phyloP scores from a whole-genome alignment of 2,888 invertebrate genomes.

The Macrophya annulata region DNA sequence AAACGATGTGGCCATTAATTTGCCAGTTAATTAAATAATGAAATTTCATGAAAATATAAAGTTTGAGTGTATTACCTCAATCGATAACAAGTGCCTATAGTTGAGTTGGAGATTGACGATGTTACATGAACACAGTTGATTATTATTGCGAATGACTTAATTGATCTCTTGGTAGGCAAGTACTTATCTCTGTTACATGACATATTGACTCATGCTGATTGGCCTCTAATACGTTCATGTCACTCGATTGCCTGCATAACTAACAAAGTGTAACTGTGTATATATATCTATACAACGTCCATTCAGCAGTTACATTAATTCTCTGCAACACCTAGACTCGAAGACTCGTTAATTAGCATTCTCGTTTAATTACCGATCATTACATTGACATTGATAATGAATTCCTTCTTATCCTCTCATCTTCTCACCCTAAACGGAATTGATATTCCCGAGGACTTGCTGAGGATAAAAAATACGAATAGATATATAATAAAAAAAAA shows the following conservation, averaged over 20 bases:
- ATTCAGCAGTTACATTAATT: slow-evolving; percentile 3
- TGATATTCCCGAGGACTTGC: not conserved
- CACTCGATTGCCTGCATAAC: not conserved
- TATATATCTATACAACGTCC: not conserved
- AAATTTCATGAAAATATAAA: no score
- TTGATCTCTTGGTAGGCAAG: not conserved
- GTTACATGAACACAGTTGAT: not conserved
- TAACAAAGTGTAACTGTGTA: slow-evolving; percentile 8
- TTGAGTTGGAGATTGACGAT: not conserved
- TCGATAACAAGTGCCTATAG: not conserved
- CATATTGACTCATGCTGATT: slow-evolving; percentile 38
- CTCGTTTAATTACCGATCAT: slow-evolving; percentile 38
- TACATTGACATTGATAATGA: not conserved
- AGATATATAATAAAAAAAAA: not conserved
- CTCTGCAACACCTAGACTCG: slow-evolving; percentile 2
- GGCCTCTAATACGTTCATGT: not conserved
- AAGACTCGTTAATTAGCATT: slow-evolving; percentile 28
- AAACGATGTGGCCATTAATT: no score
- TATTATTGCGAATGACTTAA: not conserved
- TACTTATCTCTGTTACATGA: slow-evolving; percentile 3
- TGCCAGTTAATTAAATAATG: no score
- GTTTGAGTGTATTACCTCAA: no score
- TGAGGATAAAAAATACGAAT: not conserved
- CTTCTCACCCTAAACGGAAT: not conserved
- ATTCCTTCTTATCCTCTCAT: not conserved